phyloP scores from a whole-genome alignment of 2,113 vertebrate species.

The Bujurquina vittata region DNA sequence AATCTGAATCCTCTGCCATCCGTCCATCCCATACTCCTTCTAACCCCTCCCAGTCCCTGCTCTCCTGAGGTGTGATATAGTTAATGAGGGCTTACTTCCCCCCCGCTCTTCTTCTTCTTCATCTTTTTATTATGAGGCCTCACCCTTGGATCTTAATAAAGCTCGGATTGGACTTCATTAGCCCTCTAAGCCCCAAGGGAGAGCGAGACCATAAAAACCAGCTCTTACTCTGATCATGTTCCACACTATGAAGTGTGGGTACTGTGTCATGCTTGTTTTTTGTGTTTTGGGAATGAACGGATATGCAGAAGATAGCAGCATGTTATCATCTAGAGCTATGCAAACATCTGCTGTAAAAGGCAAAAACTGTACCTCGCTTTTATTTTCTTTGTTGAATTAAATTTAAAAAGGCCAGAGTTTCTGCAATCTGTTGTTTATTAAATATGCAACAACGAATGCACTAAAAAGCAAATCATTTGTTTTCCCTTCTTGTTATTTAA shows the following conservation, averaged over 20 bases:
- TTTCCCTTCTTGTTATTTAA: slow-evolving; percentile 27
- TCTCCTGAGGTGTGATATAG: slow-evolving; percentile 48
- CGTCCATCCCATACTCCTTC: background rate
- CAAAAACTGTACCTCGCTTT: background rate
- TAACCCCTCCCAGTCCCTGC: slow-evolving; percentile 19
- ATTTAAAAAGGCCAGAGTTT: background rate
- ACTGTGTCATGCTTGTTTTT: slow-evolving; percentile 48
- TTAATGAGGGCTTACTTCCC: slow-evolving; percentile 54
- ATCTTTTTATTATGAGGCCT: slow-evolving; percentile 47
- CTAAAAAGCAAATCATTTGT: background rate
- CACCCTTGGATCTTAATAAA: slow-evolving; percentile 70
- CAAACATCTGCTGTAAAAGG: slow-evolving; percentile 28
- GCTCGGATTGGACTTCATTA: slow-evolving; percentile 74
- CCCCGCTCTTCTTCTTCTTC: background rate
- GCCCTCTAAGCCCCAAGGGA: slow-evolving; percentile 53
- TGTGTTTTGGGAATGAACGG: slow-evolving; percentile 29
- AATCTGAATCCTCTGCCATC: slow-evolving; percentile 16
- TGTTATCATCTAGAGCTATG: slow-evolving; percentile 33
- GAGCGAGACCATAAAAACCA: slow-evolving; percentile 51
- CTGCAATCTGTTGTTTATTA: background rate
- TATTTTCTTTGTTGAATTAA: background rate
- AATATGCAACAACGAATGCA: background rate
- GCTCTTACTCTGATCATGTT: slow-evolving; percentile 37
- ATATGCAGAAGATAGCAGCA: slow-evolving; percentile 23
- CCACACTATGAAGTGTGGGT: slow-evolving; percentile 52